Evolutionary conservation across 1,140 invertebrate genomes (phyloP), one percentile per base, ranked within the genome.

Genomic region (Palaemon carinicauda): DNA sequence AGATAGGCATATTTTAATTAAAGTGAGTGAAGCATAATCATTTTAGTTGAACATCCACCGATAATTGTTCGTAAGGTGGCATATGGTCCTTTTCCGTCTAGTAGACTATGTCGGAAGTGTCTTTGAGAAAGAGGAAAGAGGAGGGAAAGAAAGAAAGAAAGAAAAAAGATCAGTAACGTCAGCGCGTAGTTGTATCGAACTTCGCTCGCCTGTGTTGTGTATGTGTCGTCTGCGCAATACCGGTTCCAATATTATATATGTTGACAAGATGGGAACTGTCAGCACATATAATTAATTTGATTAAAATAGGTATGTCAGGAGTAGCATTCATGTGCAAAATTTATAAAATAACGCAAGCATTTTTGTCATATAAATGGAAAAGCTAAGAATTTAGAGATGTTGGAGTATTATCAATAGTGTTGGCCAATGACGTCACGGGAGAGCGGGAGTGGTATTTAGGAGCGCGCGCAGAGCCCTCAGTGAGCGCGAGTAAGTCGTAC

Each of bases 181-280:
- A 69, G 65, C 65, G 29, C 65, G 24, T 69, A 21, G 19, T 77
- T 77, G 77, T 79, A 79, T 79, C 77, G 77, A 79, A 79, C 77
- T 54, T 54, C n/a, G 51, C 29, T 33, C 51, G 52, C 21, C 33
- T 14, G 19, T 77, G 74, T 52, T 33, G 41, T 51, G 74, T 41
- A 41, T 77, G 74, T 79, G 52, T 79, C 77, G 77, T 79, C 77
- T 79, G 77, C 77, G 77, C 77, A 79, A 50, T 77, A 50, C 73
- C 5, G 77, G 77, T 79, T 79, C 77, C 77, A 79, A 79, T 79
- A 79, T 53, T 54, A 52, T 27, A 54, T 52, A 52, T 15, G 21
- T 54, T 52, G 12, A 15, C 29, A 17, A 51, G 14, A 21, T 51
- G 33, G 33, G 27, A 69, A 51, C 74, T 77, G 33, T 77, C 31